These are phyloP conservation scores for Etheostoma perlongum DNA, from an alignment of 2,797 vertebrate species.

Conservation along the genomic window DNA sequence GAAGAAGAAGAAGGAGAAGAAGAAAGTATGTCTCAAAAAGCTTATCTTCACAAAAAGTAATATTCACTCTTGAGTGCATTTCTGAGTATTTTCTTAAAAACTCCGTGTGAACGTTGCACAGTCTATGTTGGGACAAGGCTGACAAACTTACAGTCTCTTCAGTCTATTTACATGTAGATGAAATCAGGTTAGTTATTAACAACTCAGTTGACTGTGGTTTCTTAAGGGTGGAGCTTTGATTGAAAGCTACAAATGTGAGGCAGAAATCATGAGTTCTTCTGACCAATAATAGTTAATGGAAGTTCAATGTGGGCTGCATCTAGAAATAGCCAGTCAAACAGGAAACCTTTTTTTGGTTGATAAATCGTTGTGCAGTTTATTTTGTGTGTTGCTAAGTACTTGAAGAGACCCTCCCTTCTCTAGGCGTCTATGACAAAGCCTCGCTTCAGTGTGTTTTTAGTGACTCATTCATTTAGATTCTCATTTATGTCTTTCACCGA, in stretches of 20 bases:
- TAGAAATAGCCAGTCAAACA: not conserved
- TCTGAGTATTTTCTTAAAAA: not conserved
- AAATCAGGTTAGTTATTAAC: not conserved
- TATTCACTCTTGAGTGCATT: not conserved
- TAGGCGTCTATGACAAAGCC: not conserved
- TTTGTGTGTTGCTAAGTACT: conserved; percentile 9
- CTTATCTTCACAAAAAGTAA: not conserved
- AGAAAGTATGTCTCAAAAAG: conserved; percentile 62
- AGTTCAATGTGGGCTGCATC: not conserved
- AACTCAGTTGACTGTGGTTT: not conserved
- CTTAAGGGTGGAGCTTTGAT: not conserved
- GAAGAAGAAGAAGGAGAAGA: conserved; percentile 68
- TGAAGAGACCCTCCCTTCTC: conserved; percentile 37
- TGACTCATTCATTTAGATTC: conserved; percentile 35
- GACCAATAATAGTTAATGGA: not conserved
- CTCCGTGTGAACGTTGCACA: not conserved
- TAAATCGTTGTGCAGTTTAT: not conserved
- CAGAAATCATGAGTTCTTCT: not conserved
- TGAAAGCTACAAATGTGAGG: not conserved
- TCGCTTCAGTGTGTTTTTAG: not conserved
- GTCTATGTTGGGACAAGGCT: not conserved
- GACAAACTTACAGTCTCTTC: not conserved
- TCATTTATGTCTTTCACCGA: conserved; percentile 31
- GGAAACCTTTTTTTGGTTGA: not conserved
- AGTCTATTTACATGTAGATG: not conserved